These are phyloP conservation scores for Miichthys miiuy DNA, from an alignment of 2,797 vertebrate genomes.

Conservation along the genomic window DNA sequence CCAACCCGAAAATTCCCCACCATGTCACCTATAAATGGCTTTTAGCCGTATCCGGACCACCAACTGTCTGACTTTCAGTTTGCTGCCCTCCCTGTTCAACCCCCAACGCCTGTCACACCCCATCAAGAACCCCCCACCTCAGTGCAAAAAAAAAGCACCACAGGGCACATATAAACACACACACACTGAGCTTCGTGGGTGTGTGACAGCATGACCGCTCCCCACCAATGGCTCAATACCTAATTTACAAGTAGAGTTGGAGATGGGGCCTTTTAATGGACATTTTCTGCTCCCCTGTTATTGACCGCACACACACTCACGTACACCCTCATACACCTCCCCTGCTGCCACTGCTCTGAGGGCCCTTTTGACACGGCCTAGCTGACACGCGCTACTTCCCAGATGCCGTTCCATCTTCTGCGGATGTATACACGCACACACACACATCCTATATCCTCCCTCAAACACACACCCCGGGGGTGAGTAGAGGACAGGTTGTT, in stretches of 20 bases:
- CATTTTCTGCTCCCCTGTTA: conserved; percentile 69
- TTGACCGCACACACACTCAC: conserved; percentile 58
- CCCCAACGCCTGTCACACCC: conserved; percentile 59
- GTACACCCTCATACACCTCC: conserved; percentile 33
- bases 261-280: conserved; percentile 73
- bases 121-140: conserved; percentile 50
- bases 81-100: conserved; percentile 59
- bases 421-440: conserved; percentile 29
- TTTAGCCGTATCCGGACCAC: conserved; percentile 56
- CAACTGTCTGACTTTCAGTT: conserved; percentile 64
- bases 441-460: conserved; percentile 15
- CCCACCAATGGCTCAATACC: conserved; percentile 77
- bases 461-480: conserved; percentile 24
- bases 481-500: conserved; percentile 39
- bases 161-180: conserved; percentile 34
- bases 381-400: conserved; percentile 64
- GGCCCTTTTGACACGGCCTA: conserved; percentile 61
- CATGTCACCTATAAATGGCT: conserved; percentile 59
- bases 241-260: conserved; percentile 79
- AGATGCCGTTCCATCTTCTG: conserved; percentile 50
- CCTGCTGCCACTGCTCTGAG: conserved; percentile 50
- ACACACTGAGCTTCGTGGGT: conserved; percentile 48
- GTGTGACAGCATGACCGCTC: conserved; percentile 69
- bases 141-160: conserved; percentile 23
- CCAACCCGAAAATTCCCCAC: conserved; percentile 12